Evolutionary conservation across 2,888 invertebrate genomes (phyloP).

Genomic region (Allolobophora icterica): DNA sequence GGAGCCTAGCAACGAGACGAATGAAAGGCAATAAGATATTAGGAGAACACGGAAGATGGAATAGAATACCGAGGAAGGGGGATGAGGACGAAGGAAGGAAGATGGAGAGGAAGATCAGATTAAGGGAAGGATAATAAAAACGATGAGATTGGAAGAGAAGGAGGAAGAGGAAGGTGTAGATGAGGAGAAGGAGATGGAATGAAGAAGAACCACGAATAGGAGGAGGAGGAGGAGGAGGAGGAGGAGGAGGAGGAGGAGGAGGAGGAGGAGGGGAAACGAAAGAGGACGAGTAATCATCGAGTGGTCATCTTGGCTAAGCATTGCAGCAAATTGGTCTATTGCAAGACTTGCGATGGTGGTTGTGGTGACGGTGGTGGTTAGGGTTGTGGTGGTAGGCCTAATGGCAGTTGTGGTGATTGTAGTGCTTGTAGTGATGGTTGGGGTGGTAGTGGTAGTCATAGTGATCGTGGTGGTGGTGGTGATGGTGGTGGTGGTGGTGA

Average conservation of each 20-base stretch:
- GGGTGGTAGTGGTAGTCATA: not conserved
- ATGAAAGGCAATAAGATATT: not conserved
- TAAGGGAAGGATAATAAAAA: slow-evolving; percentile 17
- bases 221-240: not conserved
- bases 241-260: not conserved
- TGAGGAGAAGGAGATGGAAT: not conserved
- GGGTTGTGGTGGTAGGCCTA: not conserved
- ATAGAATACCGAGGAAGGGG: not conserved
- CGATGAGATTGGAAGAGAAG: not conserved
- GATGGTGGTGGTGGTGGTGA: too few species aligned
- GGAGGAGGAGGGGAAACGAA: too few species aligned
- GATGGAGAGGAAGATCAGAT: not conserved
- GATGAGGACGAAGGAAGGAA: not conserved
- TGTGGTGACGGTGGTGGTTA: not conserved
- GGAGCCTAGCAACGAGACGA: not conserved
- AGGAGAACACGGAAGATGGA: not conserved
- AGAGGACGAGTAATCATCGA: too few species aligned
- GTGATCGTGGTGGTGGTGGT: not conserved
- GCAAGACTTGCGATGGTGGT: not conserved
- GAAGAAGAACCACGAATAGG: not conserved
- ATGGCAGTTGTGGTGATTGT: too few species aligned
- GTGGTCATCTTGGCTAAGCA: not conserved
- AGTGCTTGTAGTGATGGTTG: not conserved
- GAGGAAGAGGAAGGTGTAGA: not conserved
- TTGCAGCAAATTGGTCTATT: not conserved